Base-by-base conservation (phyloP, 2,888 invertebrate genomes). In the Scaptomyza reducta region DNA sequence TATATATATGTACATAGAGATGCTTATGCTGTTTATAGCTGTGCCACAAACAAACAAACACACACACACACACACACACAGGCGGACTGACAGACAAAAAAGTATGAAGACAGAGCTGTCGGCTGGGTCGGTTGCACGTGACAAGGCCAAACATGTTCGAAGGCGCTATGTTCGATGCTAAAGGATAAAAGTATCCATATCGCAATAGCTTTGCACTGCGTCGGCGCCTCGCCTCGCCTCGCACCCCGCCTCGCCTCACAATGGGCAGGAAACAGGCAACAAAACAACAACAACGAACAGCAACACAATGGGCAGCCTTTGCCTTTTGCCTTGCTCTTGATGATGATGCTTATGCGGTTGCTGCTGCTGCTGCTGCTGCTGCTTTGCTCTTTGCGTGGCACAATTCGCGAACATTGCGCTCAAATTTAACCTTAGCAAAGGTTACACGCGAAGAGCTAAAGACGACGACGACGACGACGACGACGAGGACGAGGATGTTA, bases 381-480 rank as follows among this genome's bases (percentile, higher is more conserved):
- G 42, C 16, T 44, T 2, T 62, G 35, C 68, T 63, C 58, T 70
- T 79, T 68, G 68, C 67, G 66, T 77, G 80, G 79, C 79, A 80
- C 78, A 78, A 74, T 84, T 81, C 80, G 81, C 84, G 84, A 68
- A 64, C 51, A 66, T 74, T 57, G 51, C 53, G 83, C 70, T 81
- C 70, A 77, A 79, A 81, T 81, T 81, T 81, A 81, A 81, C 81
- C 81, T 81, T 85, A 82, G 60, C 72, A 81, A 82, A 81, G 81
- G 81, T 81, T 81, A 81, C 79, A 82, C 70, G 64, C 67, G 55
- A 71, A 75, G 75, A 62, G 67, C 59, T 42, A 27, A 59, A 16
- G 35, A 35, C 58, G 25, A 33, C 27, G 16, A 22, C n/a, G 35
- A 16, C 55, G 16, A 25, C 33, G 11, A 55, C 29, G 44, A 47